A percentile compares a stretch with the other conserved stretches of the same genome.
Evolutionary conservation across 2,113 vertebrate genomes (phyloP).

Genomic region (Polyodon spathula): DNA sequence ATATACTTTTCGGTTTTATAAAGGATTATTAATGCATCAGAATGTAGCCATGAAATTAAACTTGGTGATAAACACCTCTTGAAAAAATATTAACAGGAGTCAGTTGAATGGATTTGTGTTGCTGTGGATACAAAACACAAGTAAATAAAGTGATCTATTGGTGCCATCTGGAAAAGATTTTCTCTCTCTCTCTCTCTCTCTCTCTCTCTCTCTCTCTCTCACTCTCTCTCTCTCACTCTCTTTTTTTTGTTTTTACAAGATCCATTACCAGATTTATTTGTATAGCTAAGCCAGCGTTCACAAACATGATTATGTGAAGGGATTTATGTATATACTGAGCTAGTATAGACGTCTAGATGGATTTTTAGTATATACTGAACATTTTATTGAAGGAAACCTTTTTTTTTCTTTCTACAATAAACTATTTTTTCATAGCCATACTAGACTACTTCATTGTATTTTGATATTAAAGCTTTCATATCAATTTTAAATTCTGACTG

Average conservation of each 20-base stretch:
- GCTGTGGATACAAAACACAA: conserved; percentile 71
- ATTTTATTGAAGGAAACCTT: conserved; percentile 49
- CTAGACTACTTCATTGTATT: too few relatives aligned
- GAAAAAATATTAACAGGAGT: conserved; percentile 27
- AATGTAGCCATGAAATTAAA: conserved; percentile 32
- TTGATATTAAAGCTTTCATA: too few relatives aligned
- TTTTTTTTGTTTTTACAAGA: conserved; percentile 36
- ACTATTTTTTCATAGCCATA: too few relatives aligned
- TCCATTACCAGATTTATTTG: conserved; percentile 80
- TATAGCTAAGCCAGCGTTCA: conserved; percentile 60
- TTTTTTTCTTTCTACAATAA: too few relatives aligned
- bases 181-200: too few relatives aligned
- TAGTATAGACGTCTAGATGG: conserved; percentile 43
- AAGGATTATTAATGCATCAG: conserved; percentile 38
- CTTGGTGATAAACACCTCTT: conserved; percentile 40
- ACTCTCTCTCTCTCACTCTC: too few relatives aligned
- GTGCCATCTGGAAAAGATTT: conserved; percentile 91
- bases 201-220: too few relatives aligned
- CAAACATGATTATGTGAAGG: conserved; percentile 48
- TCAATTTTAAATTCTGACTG: too few relatives aligned
- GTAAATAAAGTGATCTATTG: conserved; percentile 79
- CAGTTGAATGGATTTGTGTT: conserved; percentile 45
- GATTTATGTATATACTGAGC: conserved; percentile 42
- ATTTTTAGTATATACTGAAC: conserved; percentile 44
- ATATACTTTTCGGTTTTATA: conserved; percentile 18